Evolutionary conservation across 2,797 vertebrate genomes (phyloP), one percentile per base, ranked within the genome.

Genomic region (Pelochelys cantorii): DNA sequence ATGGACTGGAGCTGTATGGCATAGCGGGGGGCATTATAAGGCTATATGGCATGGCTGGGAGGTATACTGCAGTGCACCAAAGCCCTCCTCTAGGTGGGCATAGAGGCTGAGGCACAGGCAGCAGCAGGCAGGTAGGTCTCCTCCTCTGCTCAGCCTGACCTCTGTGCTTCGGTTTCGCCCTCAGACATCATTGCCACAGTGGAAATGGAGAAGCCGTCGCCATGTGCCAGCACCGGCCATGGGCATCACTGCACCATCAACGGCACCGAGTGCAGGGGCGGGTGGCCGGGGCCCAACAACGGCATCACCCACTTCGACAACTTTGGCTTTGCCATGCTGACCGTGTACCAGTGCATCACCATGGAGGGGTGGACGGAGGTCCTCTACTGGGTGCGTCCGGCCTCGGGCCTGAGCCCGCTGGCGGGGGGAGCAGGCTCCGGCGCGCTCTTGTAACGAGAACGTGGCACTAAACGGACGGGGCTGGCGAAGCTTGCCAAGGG

Each of bases 281-380:
- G 98, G 90, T 99, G 99, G 99, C 98, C 98, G 0, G 99, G 99
- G 12, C 99, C 99, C 95, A 99, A 99, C 96, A 93, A 99, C 0
- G 99, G 99, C 96, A 99, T 99, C 98, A 99, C 99, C 1, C 99
- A 99, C 97, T 99, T 99, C 2, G 99, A 99, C 90, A 99, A 99
- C 98, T 99, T 99, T 4, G 99, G 99, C 89, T 99, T 99, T 82
- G 98, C 99, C 90, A 99, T 99, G 99, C 98, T 99, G 34, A 99
- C 99, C 0, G 99, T 99, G 62, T 99, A 98, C 95, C 99, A 99
- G 97, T 99, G 99, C 93, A 99, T 99, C 97, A 99, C 99, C 94
- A 99, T 99, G 98, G 99, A 99, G 94, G 98, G 99, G 23, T 99
- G 99, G 99, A 99, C 99, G 0, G 98, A 99, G 91, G 99, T 99